Evolutionary conservation across 1,140 invertebrate species (phyloP).

Genomic region (Chrysoperla carnea): DNA sequence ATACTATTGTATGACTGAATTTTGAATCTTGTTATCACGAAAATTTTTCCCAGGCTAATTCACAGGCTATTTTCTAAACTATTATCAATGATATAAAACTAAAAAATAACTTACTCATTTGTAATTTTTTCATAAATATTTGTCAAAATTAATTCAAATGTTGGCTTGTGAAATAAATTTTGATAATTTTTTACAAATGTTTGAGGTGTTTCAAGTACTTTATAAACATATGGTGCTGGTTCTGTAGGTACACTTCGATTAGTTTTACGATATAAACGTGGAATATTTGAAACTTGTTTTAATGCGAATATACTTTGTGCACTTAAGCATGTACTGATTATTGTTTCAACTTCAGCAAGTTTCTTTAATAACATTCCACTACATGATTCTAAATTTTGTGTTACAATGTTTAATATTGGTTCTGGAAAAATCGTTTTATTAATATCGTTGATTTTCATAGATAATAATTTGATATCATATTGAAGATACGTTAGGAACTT

Average conservation of each 20-base stretch:
- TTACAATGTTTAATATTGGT: conserved; percentile 23
- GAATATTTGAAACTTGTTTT: conserved; percentile 72
- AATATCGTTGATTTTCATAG: conserved; percentile 1
- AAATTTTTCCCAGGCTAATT: too few species aligned
- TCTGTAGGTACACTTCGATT: conserved; percentile 68
- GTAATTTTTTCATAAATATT: conserved; percentile 43
- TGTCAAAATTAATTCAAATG: conserved; percentile 31
- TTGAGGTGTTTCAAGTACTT: conserved; percentile 36
- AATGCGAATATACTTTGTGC: conserved; percentile 31
- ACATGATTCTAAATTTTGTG: conserved; percentile 29
- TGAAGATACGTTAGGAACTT: neutral
- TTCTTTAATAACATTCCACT: conserved; percentile 21
- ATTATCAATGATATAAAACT: too few species aligned
- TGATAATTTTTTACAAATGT: conserved; percentile 36
- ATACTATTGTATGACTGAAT: too few species aligned
- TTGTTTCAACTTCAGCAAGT: conserved; percentile 30
- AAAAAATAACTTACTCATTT: conserved; percentile 36
- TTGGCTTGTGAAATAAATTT: conserved; percentile 27
- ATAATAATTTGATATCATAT: neutral
- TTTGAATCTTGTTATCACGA: too few species aligned
- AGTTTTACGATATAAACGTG: conserved; percentile 73
- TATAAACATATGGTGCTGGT: conserved; percentile 53
- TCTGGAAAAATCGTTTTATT: conserved; percentile 19
- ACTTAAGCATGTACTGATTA: conserved; percentile 34
- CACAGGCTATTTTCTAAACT: too few species aligned